These are phyloP conservation scores for Antechinus flavipes DNA, from an alignment of 2,113 vertebrate genomes.

Conservation along the genomic window DNA sequence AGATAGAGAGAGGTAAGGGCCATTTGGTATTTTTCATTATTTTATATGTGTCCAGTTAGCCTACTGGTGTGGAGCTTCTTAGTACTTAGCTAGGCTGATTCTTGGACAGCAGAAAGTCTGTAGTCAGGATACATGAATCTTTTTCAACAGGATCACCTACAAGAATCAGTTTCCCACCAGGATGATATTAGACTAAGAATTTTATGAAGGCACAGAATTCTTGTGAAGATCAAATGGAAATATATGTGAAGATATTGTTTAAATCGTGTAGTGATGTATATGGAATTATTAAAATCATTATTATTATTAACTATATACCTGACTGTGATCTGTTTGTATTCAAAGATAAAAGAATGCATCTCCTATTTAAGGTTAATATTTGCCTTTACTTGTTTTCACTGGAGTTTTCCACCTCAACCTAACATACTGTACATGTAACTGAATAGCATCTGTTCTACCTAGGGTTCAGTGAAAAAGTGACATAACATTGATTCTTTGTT, in stretches of 20 bases:
- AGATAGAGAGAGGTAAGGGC: background rate
- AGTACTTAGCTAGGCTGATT: background rate
- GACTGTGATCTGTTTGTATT: slow-evolving; percentile 31
- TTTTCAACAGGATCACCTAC: background rate
- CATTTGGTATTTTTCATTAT: background rate
- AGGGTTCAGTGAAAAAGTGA: background rate
- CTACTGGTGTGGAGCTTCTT: background rate
- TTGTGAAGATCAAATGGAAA: background rate
- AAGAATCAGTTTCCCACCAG: background rate
- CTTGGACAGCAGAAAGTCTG: background rate
- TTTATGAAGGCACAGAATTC: background rate
- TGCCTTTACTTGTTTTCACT: slow-evolving; percentile 27
- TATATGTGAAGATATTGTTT: background rate
- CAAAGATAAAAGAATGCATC: background rate
- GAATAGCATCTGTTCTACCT: background rate
- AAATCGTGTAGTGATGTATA: background rate
- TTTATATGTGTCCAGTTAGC: background rate
- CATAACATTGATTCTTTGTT: background rate
- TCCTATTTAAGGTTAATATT: slow-evolving; percentile 2
- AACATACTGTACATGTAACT: background rate
- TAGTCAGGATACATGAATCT: background rate
- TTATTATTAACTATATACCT: background rate
- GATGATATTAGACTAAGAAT: background rate
- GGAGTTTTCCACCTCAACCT: slow-evolving; percentile 14
- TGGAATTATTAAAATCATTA: background rate